Evolutionary conservation across 2,797 vertebrate genomes (phyloP).

Genomic region (Echeneis naucrates): DNA sequence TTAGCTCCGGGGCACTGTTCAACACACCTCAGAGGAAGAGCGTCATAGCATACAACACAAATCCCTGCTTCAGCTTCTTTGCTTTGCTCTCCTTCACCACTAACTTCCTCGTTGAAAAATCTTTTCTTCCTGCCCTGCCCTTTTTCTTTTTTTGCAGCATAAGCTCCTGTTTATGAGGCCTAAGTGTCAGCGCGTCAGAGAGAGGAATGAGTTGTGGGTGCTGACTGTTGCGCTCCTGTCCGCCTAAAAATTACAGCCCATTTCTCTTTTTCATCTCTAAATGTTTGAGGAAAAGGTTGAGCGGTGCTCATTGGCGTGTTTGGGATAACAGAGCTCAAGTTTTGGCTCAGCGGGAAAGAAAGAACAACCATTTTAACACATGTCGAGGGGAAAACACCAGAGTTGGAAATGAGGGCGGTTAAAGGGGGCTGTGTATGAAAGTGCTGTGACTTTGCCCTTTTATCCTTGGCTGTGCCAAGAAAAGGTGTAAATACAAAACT

Average conservation of each 20-base stretch:
- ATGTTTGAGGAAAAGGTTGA: constrained; percentile 40
- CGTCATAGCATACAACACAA: constrained; percentile 26
- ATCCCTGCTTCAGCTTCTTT: constrained; percentile 4
- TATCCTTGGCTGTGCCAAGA: not conserved
- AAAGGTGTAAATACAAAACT: not conserved
- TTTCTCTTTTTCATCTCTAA: constrained; percentile 25
- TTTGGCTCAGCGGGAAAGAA: constrained; percentile 21
- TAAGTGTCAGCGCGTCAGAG: constrained; percentile 13
- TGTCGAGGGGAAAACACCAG: not conserved
- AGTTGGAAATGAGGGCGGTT: not conserved
- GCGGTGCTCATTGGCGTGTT: constrained; percentile 17
- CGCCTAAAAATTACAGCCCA: constrained; percentile 35
- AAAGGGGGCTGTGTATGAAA: not conserved
- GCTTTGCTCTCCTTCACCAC: constrained; percentile 18
- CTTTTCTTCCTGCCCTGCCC: constrained; percentile 1
- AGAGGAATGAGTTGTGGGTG: constrained; percentile 5
- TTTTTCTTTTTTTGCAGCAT: not conserved
- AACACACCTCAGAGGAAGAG: constrained; percentile 42
- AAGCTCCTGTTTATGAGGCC: constrained; percentile 45
- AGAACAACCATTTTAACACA: not conserved
- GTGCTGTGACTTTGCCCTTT: not conserved
- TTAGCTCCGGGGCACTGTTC: constrained; percentile 36
- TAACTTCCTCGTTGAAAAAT: constrained; percentile 20
- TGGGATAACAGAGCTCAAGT: constrained; percentile 29
- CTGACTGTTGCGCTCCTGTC: constrained; percentile 3